Percentiles rank a stretch among this genome's conserved stretches.
Evolutionary conservation across 2,113 vertebrate genomes (phyloP).

Genomic region (Zosterops hypoxanthus): DNA sequence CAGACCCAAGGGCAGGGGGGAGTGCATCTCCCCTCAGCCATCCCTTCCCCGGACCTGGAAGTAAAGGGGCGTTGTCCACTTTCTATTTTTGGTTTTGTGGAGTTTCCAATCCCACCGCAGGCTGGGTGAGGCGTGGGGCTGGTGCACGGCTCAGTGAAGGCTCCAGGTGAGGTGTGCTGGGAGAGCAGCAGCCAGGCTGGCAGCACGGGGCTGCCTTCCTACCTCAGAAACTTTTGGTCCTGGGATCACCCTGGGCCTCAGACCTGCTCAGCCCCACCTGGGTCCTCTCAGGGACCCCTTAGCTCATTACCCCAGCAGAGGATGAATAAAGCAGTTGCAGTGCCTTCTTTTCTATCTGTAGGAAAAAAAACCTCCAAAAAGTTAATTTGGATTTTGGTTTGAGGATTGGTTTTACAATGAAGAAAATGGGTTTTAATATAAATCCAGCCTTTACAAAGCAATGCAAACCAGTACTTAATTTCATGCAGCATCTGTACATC

Average conservation of each 20-base stretch:
- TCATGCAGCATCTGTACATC: not conserved
- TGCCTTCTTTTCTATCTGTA: not conserved
- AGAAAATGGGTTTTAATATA: not conserved
- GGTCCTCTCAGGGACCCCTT: fast-evolving
- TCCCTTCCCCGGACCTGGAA: not conserved
- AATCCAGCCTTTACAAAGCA: not conserved
- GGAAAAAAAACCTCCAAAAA: fast-evolving
- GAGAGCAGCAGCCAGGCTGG: not conserved
- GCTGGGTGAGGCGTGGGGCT: not conserved
- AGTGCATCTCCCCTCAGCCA: not conserved
- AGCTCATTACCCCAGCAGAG: not conserved
- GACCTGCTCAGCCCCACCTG: not conserved
- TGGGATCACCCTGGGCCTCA: fast-evolving
- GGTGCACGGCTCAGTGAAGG: fast-evolving
- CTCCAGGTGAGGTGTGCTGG: fast-evolving
- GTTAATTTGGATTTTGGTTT: not conserved
- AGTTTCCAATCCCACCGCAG: not conserved
- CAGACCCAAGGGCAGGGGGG: not conserved
- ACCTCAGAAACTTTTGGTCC: fast-evolving
- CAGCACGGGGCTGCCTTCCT: fast-evolving
- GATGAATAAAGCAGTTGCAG: not conserved
- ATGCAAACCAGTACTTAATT: not conserved
- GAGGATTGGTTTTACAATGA: not conserved
- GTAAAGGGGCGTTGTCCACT: not conserved
- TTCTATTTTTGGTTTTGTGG: not conserved